Percentiles rank a stretch among this genome's conserved stretches.
These are phyloP conservation scores for Nematostella vectensis DNA, from an alignment of 92 coral and sea anemone species.

Conservation along the genomic window DNA sequence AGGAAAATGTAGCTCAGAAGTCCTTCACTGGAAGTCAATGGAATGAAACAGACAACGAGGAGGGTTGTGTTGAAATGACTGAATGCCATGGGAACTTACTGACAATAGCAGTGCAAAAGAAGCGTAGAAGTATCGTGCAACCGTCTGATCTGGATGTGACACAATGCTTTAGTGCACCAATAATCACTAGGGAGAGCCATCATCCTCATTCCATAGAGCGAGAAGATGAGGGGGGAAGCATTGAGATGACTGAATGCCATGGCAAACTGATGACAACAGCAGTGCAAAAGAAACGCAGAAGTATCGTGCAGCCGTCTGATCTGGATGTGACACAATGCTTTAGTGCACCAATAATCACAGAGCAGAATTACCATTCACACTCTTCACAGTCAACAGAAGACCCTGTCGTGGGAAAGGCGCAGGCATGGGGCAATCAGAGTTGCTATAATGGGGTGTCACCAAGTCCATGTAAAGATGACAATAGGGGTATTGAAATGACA, in stretches of 20 bases:
- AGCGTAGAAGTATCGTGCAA: neutral
- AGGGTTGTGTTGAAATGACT: too few species aligned
- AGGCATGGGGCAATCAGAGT: too few species aligned
- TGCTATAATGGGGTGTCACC: neutral
- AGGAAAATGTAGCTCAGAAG: neutral
- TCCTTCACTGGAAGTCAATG: too few species aligned
- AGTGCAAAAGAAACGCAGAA: neutral
- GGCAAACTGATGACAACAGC: neutral
- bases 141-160: neutral
- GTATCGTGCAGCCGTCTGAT: neutral
- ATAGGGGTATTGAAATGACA: neutral
- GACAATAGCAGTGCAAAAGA: neutral
- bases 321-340: neutral
- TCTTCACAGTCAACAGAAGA: too few species aligned
- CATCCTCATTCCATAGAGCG: neutral
- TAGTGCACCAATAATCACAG: neutral
- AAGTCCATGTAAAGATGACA: too few species aligned
- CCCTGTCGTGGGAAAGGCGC: too few species aligned
- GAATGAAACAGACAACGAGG: too few species aligned
- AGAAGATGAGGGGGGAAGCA: neutral
- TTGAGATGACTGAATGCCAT: neutral
- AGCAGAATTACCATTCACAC: neutral
- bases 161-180: neutral
- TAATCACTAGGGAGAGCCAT: neutral
- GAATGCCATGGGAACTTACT: neutral